Evolutionary conservation across 35 echinoderm and acorn worm species (phyloP).

Genomic region (Apostichopus californicus): DNA sequence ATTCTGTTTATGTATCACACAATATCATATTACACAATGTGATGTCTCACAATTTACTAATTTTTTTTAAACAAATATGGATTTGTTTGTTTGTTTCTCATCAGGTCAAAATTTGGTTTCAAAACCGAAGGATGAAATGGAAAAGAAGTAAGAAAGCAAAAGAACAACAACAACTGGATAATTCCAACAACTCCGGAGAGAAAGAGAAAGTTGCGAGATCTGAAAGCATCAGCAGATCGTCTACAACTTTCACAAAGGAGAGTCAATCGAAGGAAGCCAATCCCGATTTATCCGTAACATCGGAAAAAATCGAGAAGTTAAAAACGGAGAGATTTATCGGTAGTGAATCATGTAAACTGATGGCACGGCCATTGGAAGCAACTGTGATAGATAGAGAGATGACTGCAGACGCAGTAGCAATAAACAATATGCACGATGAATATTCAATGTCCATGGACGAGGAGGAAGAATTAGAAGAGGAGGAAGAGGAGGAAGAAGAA

Average conservation of each 20-base stretch:
- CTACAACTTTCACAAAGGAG: constrained; percentile 6
- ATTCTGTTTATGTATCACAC: too few relatives aligned
- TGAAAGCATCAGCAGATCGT: constrained; percentile 8
- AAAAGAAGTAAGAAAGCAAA: constrained; percentile 96
- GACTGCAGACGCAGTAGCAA: background rate
- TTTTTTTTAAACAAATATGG: too few relatives aligned
- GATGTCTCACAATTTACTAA: too few relatives aligned
- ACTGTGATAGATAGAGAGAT: background rate
- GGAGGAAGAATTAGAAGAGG: background rate
- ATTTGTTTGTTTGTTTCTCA: too few relatives aligned
- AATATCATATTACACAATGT: too few relatives aligned
- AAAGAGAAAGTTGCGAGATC: constrained; percentile 26
- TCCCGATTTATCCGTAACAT: constrained; percentile 5
- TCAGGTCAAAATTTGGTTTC: constrained; percentile 99
- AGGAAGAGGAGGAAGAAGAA: background rate
- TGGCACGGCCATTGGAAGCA: constrained; percentile 7
- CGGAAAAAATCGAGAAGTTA: constrained; percentile 31
- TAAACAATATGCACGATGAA: background rate
- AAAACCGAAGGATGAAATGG: constrained; percentile 99
- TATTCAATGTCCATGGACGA: constrained; percentile 13
- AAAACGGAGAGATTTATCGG: constrained; percentile 25
- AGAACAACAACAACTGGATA: constrained; percentile 58
- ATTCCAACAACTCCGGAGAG: constrained; percentile 16
- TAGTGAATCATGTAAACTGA: constrained; percentile 17
- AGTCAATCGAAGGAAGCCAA: constrained; percentile 3